These are phyloP conservation scores for Colius striatus DNA, from an alignment of 2,113 vertebrate genomes.

Conservation along the genomic window DNA sequence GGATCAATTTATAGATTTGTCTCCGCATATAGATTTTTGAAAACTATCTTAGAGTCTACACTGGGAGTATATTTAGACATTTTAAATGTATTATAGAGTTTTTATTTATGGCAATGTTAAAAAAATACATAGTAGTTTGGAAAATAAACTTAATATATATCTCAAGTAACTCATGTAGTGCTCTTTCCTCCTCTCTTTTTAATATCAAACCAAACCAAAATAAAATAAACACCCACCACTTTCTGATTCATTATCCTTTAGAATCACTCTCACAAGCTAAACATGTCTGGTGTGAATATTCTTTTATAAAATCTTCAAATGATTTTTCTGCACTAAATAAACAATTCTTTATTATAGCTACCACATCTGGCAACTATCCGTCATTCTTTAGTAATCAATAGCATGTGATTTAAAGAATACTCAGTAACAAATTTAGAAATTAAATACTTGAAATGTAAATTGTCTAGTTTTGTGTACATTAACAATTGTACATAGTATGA, in stretches of 20 bases:
- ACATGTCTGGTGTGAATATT: neutral
- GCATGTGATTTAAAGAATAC: neutral
- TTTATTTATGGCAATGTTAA: conserved; percentile 6
- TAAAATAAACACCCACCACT: neutral
- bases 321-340: neutral
- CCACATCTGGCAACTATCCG: neutral
- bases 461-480: neutral
- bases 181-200: neutral
- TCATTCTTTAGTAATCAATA: neutral
- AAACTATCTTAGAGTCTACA: neutral
- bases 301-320: neutral
- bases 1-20: neutral
- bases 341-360: neutral
- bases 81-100: neutral
- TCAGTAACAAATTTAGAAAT: neutral
- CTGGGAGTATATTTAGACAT: neutral
- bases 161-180: neutral
- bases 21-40: neutral
- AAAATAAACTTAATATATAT: neutral
- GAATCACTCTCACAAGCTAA: neutral
- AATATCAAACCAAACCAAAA: neutral
- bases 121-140: neutral
- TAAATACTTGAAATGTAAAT: neutral
- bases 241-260: neutral
- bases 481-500: neutral